These are phyloP conservation scores for Syngnathus floridae DNA, from an alignment of 2,113 vertebrate genomes.

Conservation along the genomic window DNA sequence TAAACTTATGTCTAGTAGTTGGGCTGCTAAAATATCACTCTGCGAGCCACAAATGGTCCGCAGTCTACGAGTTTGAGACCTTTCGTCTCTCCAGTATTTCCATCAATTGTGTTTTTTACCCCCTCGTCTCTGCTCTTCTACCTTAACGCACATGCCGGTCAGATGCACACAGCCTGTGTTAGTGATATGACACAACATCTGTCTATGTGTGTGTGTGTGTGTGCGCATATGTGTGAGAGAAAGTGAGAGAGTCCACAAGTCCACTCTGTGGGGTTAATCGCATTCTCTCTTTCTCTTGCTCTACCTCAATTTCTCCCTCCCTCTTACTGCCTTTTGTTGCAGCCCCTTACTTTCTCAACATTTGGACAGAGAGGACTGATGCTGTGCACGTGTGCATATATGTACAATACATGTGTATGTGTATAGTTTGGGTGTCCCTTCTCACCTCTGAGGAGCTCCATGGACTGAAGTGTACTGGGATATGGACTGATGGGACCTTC, in stretches of 20 bases:
- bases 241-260: constrained; percentile 50
- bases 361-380: constrained; percentile 57
- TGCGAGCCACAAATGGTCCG: too few species aligned
- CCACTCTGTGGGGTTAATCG: constrained; percentile 44
- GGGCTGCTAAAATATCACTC: not conserved
- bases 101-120: constrained; percentile 64
- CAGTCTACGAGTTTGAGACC: not conserved
- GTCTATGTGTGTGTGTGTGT: constrained; percentile 23
- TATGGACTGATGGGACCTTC: constrained; percentile 48
- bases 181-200: constrained; percentile 46
- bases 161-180: constrained; percentile 18
- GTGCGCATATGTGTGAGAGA: constrained; percentile 10
- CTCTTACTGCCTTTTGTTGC: constrained; percentile 57
- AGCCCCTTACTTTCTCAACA: constrained; percentile 63
- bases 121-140: constrained; percentile 51
- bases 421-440: constrained; percentile 18
- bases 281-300: constrained; percentile 33
- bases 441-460: constrained; percentile 8
- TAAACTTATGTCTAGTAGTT: too few species aligned
- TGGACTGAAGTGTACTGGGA: constrained; percentile 52
- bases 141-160: constrained; percentile 40
- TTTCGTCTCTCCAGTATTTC: constrained; percentile 58
- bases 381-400: constrained; percentile 29
- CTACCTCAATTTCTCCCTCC: constrained; percentile 29
- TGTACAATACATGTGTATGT: constrained; percentile 12